Evolutionary conservation across 2,888 invertebrate genomes (phyloP).

Genomic region (Rhaphigaster nebulosa): DNA sequence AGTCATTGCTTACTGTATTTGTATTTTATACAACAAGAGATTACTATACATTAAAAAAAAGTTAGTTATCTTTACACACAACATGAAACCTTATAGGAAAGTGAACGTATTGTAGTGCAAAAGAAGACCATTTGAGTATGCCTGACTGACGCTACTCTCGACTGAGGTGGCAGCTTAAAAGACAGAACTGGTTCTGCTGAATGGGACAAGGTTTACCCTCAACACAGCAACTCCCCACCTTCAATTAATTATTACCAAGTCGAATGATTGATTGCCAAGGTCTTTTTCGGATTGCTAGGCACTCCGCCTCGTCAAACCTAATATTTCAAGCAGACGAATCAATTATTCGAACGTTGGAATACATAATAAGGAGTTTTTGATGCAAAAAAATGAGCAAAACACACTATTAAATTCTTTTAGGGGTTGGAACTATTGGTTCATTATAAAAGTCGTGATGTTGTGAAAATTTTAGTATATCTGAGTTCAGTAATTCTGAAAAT

Average conservation of each 20-base stretch:
- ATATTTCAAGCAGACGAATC: not conserved
- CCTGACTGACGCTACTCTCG: not conserved
- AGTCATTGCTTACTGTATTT: too few relatives aligned
- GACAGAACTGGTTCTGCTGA: not conserved
- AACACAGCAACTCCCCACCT: not conserved
- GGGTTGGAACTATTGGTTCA: too few relatives aligned
- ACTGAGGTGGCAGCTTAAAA: not conserved
- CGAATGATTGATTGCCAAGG: slow-evolving; percentile 15
- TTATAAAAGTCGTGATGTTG: too few relatives aligned
- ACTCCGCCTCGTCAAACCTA: not conserved
- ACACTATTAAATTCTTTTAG: too few relatives aligned
- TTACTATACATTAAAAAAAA: too few relatives aligned
- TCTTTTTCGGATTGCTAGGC: not conserved
- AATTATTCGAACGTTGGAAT: not conserved
- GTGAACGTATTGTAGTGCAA: not conserved
- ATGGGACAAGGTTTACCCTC: slow-evolving; percentile 36
- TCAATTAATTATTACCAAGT: not conserved
- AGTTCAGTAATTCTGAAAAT: too few relatives aligned
- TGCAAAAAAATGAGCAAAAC: too few relatives aligned
- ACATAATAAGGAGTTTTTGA: not conserved
- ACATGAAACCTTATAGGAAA: too few relatives aligned
- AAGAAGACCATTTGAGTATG: not conserved
- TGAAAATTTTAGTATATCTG: too few relatives aligned
- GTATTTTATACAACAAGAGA: too few relatives aligned
- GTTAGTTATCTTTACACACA: too few relatives aligned